Evolutionary conservation across 2,113 vertebrate genomes (phyloP), one percentile per base, ranked within the genome.

Genomic region (Dermatemys mawii): DNA sequence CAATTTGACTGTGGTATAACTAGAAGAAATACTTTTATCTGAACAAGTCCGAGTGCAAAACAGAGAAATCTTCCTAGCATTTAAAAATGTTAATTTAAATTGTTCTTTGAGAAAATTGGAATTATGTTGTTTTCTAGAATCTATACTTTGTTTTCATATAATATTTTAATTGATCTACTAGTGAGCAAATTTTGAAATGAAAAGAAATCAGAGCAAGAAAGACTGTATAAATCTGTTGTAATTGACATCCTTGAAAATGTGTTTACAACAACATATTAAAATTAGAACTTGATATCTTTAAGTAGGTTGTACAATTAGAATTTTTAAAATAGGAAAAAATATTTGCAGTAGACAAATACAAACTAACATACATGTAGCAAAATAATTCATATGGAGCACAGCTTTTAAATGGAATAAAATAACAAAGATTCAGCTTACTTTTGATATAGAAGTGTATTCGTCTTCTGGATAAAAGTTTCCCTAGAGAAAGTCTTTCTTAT

Each of bases 301-400:
- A 94, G 90, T 78, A 83, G 29, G 91, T 63, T 85, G 78, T 91
- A 90, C 97, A 97, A 92, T 95, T 83, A 93, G 67, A 78, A 46
- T 41, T 92, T 96, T 94, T 94, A 50, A 81, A 1, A 96, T 95
- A 29, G n/a, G n/a, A n/a, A n/a, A n/a, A n/a, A n/a, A n/a, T n/a
- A 51, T 80, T 88, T 90, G 38, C 35, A 86, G 55, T 84, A 84
- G 83, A 88, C 53, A 91, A 83, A 24, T 88, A 35, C 24, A 46
- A 21, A 46, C 87, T 44, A 17, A 46, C 89, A 57, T 60, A 60
- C 55, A 91, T 51, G 14, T 73, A 32, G 13, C 44, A 92, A 27
- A 51, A 81, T 81, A 38, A 38, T 4, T 60, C 84, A 2, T 54
- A 14, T 88, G 49, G 54, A 88, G 16, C 22, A 3, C 50, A 88